Evolutionary conservation across 1,140 invertebrate species (phyloP), one percentile per base, ranked within the genome.

Genomic region (Phthorimaea operculella): DNA sequence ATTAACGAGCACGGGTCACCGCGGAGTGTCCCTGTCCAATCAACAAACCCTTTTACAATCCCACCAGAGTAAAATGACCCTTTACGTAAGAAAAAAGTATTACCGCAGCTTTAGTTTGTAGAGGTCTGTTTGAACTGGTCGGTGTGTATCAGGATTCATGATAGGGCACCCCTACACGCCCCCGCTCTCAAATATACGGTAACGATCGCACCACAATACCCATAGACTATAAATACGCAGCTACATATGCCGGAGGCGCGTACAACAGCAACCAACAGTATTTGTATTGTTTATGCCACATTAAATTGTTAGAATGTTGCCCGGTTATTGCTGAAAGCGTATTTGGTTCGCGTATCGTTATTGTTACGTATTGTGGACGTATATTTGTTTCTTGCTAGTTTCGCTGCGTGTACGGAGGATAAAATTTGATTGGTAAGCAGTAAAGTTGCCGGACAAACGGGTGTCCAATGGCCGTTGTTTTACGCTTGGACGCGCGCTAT

Each of bases 281-380:
- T 82, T 80, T 69, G 77, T 82, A 82, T 82, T 84, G 81, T 84
- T 84, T 84, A 84, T 84, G 70, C 66, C 63, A 72, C 70, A 84
- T 84, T 84, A 82, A 82, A 82, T 84, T 84, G 79, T 79, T 82
- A 75, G 68, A 84, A 84, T 82, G 79, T 81, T 74, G 74, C 71
- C 70, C 68, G 70, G 77, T 84, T 84, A 84, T 82, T 82, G 81
- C 79, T 71, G 70, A 80, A 78, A 82, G 70, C 74, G 76, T 79
- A 82, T 80, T 79, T 67, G 79, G 73, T 75, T 70, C 69, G 70
- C 63, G 70, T 82, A 76, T 76, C 63, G 75, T 67, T 74, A 68
- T 50, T 66, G 68, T 70, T 72, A 70, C 62, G 72, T 68, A 73
- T 73, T 63, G 76, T 74, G 70, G 72, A 71, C 72, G 70, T 76